These are phyloP conservation scores for Nycteola revayana DNA, from an alignment of 2,888 invertebrate species.

Conservation along the genomic window DNA sequence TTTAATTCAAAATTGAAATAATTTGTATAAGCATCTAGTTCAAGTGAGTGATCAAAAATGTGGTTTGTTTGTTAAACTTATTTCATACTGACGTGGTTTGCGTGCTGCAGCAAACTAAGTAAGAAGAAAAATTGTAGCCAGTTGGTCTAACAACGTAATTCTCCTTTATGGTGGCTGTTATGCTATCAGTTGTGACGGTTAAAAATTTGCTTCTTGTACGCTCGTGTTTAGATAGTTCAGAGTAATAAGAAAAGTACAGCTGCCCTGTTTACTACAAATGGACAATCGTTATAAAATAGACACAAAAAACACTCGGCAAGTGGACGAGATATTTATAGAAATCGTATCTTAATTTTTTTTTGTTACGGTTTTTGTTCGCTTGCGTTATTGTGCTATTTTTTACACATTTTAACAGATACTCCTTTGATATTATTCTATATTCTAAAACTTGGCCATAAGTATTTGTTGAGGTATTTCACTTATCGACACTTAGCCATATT, in stretches of 20 bases:
- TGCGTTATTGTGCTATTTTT: not conserved
- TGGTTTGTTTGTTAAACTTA: slow-evolving; percentile 18
- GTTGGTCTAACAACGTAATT: slow-evolving; percentile 59
- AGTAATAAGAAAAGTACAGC: slow-evolving; percentile 21
- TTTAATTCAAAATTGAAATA: no score
- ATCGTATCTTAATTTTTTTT: slow-evolving; percentile 1
- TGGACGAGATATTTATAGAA: slow-evolving; percentile 10
- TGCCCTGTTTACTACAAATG: slow-evolving; percentile 13
- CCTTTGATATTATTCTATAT: no score
- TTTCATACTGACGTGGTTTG: slow-evolving; percentile 38
- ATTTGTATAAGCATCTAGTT: no score
- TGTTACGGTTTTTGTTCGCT: slow-evolving; percentile 1
- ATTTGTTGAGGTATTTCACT: no score
- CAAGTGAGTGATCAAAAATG: slow-evolving; percentile 14
- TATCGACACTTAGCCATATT: slow-evolving; percentile 2
- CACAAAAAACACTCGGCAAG: slow-evolving; percentile 3
- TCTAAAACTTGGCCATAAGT: not conserved
- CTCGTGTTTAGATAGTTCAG: slow-evolving; percentile 18
- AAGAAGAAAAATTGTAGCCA: slow-evolving; percentile 54
- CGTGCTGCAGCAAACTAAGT: slow-evolving; percentile 48
- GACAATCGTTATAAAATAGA: slow-evolving; percentile 5
- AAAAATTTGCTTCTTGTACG: slow-evolving; percentile 39
- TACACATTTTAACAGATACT: no score
- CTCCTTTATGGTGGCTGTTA: slow-evolving; percentile 53
- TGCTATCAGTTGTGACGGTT: slow-evolving; percentile 49